These are phyloP conservation scores for Artibeus lituratus DNA, from an alignment of 2,797 vertebrate species.

Conservation along the genomic window DNA sequence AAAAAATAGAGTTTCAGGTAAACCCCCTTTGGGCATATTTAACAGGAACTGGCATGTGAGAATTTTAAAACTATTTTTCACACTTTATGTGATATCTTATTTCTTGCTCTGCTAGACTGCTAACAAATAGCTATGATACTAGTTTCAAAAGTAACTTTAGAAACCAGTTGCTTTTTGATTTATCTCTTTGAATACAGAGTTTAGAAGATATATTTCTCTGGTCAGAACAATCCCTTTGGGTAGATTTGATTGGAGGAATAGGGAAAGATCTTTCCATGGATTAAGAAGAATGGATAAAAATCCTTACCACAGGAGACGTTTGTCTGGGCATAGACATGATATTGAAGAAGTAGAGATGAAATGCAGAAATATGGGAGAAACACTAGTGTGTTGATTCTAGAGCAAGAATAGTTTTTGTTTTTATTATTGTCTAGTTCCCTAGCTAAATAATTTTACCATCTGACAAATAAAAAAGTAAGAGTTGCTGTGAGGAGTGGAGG, in stretches of 20 bases:
- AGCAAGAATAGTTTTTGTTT: background rate
- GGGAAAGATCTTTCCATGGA: background rate
- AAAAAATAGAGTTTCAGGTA: conserved; percentile 26
- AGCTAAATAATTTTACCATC: background rate
- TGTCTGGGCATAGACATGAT: background rate
- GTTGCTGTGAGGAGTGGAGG: background rate
- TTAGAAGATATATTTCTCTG: conserved; percentile 14
- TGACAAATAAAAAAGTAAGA: background rate
- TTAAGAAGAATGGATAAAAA: background rate
- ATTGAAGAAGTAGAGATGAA: background rate
- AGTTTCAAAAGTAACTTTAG: conserved; percentile 49
- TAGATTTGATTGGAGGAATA: background rate
- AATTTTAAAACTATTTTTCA: conserved; percentile 63
- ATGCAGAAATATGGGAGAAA: background rate
- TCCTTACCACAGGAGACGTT: background rate
- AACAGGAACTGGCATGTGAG: conserved; percentile 8
- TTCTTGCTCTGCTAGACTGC: conserved; percentile 64
- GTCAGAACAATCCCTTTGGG: background rate
- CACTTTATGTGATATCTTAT: conserved; percentile 61
- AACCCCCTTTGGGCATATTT: background rate
- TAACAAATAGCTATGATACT: conserved; percentile 57
- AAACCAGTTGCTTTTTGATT: conserved; percentile 52
- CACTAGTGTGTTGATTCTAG: background rate
- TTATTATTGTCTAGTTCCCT: background rate
- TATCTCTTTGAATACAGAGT: conserved; percentile 46